Percentiles rank a stretch among this genome's conserved stretches.
Conservation (phyloP, 2,797 vertebrate genomes). For the Loriculus beryllinus region DNA sequence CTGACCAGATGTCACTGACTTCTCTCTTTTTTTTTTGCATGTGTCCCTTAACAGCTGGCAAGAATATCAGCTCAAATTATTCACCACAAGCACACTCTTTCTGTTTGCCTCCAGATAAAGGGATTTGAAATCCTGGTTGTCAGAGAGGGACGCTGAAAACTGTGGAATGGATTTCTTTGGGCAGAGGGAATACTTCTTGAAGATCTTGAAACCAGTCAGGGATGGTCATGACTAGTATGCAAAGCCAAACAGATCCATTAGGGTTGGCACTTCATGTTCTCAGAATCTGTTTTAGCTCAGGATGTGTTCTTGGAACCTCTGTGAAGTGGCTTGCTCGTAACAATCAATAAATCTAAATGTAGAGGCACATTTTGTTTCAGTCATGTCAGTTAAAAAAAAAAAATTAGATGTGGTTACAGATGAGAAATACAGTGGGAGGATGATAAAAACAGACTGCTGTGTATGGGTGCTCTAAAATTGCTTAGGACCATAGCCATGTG, state of each 20-base stretch:
- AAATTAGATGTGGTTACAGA: not conserved
- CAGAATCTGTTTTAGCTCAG: not conserved
- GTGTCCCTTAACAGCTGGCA: constrained; percentile 73
- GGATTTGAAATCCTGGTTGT: constrained; percentile 69
- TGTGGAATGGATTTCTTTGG: constrained; percentile 68
- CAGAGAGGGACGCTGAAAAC: constrained; percentile 65
- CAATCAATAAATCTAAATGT: not conserved
- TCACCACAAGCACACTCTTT: constrained; percentile 67
- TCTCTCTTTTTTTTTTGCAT: constrained; percentile 35
- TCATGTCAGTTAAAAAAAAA: not conserved
- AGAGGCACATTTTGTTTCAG: not conserved
- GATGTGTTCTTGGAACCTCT: not conserved
- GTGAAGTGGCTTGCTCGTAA: not conserved
- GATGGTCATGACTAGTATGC: not conserved
- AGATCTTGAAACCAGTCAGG: not conserved
- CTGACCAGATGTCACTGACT: constrained; percentile 70
- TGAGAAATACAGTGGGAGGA: not conserved
- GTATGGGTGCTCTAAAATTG: not conserved
- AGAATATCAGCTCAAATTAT: constrained; percentile 71
- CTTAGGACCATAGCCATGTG: not conserved
- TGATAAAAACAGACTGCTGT: not conserved
- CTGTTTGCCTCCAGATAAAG: constrained; percentile 75
- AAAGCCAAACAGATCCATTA: not conserved
- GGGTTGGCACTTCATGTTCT: not conserved
- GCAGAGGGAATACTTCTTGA: constrained; percentile 29